phyloP scores from a whole-genome alignment of 2,113 vertebrate species.

The Odontesthes bonariensis region DNA sequence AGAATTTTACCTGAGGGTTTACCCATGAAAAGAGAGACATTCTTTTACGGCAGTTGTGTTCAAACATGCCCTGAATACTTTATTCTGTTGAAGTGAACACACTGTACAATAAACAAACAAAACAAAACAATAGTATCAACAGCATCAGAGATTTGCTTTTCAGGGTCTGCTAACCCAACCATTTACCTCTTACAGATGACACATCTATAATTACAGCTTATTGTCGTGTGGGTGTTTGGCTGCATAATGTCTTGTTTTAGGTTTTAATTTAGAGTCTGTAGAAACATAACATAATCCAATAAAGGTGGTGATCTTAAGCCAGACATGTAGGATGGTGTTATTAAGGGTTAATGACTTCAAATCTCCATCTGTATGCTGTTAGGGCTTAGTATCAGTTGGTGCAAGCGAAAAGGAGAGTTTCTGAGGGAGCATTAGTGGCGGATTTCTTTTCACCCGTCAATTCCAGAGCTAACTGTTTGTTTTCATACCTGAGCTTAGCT shows the following conservation, averaged over 20 bases:
- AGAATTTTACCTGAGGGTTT: slow-evolving; percentile 56
- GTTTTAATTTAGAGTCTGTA: slow-evolving; percentile 4
- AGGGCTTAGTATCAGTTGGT: slow-evolving; percentile 59
- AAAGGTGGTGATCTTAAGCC: slow-evolving; percentile 42
- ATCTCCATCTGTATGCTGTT: slow-evolving; percentile 57
- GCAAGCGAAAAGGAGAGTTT: slow-evolving; percentile 48
- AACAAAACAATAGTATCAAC: slow-evolving; percentile 67
- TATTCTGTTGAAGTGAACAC: slow-evolving; percentile 59
- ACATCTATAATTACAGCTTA: slow-evolving; percentile 60
- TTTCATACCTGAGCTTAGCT: slow-evolving; percentile 90
- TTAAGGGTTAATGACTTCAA: slow-evolving; percentile 72
- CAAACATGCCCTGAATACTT: slow-evolving; percentile 72
- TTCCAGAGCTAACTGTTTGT: slow-evolving; percentile 88
- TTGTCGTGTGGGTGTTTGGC: slow-evolving; percentile 41
- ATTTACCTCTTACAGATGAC: slow-evolving; percentile 54
- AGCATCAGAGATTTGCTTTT: slow-evolving; percentile 60
- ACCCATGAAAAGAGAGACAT: slow-evolving; percentile 58
- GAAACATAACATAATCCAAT: slow-evolving; percentile 48
- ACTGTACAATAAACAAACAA: slow-evolving; percentile 73
- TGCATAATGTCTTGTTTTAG: slow-evolving; percentile 24
- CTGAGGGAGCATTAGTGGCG: slow-evolving; percentile 70
- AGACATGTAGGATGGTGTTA: slow-evolving; percentile 53
- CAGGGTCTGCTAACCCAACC: slow-evolving; percentile 40
- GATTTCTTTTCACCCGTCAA: slow-evolving; percentile 83
- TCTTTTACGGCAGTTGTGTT: slow-evolving; percentile 66